A percentile compares a stretch with the other conserved stretches of the same genome.
Conservation (phyloP, 2,888 invertebrate genomes). For the Phengaris alcon region DNA sequence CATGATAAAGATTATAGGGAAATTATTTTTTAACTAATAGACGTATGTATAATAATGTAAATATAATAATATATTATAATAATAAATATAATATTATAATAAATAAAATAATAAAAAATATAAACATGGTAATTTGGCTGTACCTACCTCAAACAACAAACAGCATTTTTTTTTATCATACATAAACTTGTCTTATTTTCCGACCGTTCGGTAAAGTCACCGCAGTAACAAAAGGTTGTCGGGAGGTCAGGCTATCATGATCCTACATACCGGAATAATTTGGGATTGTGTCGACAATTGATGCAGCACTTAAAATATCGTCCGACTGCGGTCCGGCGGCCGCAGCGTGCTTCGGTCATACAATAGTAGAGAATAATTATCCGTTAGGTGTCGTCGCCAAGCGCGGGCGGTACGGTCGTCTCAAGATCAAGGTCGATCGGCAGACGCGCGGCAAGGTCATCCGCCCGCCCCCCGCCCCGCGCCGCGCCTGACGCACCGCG, state of each 20-base stretch:
- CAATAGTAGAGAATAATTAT: constrained; percentile 25
- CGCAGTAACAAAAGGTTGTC: constrained; percentile 27
- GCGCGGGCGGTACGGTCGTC: constrained; percentile 66
- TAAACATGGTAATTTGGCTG: too few species aligned
- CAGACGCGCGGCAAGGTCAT: constrained; percentile 75
- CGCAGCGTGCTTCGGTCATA: neutral
- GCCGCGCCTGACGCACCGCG: constrained; percentile 41
- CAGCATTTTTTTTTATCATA: constrained; percentile 32
- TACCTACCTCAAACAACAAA: constrained; percentile 27
- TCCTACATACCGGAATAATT: constrained; percentile 2
- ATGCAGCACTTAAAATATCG: neutral
- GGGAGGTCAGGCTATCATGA: constrained; percentile 28
- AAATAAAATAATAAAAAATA: too few species aligned
- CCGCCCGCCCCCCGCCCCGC: constrained; percentile 43
- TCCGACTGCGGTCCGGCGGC: neutral
- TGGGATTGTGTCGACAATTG: constrained; percentile 11
- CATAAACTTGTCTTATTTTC: constrained; percentile 29
- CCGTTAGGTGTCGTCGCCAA: constrained; percentile 59
- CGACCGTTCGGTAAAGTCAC: constrained; percentile 7
- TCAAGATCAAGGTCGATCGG: constrained; percentile 77
- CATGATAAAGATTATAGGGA: too few species aligned
- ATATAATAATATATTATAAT: too few species aligned
- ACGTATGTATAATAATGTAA: neutral
- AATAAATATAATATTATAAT: too few species aligned
- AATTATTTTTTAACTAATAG: neutral